Base-by-base conservation (phyloP, 2,113 vertebrate species). In the Phylloscopus whistleri region DNA sequence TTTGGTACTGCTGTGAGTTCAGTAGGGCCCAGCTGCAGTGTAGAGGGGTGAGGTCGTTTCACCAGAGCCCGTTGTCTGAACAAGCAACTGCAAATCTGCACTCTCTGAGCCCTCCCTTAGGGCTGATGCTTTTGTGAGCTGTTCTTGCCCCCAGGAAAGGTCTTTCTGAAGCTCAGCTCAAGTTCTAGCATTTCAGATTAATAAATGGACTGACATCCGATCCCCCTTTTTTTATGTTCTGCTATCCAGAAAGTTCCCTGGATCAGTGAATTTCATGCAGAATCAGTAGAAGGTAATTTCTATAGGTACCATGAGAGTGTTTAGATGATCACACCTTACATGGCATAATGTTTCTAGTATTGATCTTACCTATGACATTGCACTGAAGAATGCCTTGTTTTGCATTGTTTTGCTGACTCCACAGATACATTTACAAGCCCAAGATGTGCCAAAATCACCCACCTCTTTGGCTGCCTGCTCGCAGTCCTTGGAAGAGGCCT, bases 391-490 rank as follows among this genome's bases (percentile, higher is more conserved):
- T 49, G 37, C 2, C 5, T 76, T 68, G 46, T 2, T 44, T 93
- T 76, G 14, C 44, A 49, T 52, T 73, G 9, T 72, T 89, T 90
- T 58, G 11, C 48, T 77, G 63, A 84, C 62, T 69, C 28, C 22
- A 64, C 14, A 22, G 9, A 20, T 41, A 66, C 16, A 26, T 21
- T 73, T 55, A 44, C 21, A 56, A 52, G 24, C 68, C 30, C 76
- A 72, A 52, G 43, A 63, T 27, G 11, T 35, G 44, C 12, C 16
- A 11, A 66, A 66, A 67, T 39, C 39, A 49, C 41, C 2, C 0
- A 4, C 6, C 19, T 49, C 60, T 46, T 63, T 0, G 0, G 15
- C n/a, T 84, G 10, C 24, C 72, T 67, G n/a, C 37, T 52, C 5
- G 1, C 43, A 63, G 21, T 27, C n/a, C 24, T 70, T 6, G 1